Evolutionary conservation across 2,797 vertebrate genomes (phyloP), one percentile per base, ranked within the genome.

Genomic region (Brachyalestes nurse): DNA sequence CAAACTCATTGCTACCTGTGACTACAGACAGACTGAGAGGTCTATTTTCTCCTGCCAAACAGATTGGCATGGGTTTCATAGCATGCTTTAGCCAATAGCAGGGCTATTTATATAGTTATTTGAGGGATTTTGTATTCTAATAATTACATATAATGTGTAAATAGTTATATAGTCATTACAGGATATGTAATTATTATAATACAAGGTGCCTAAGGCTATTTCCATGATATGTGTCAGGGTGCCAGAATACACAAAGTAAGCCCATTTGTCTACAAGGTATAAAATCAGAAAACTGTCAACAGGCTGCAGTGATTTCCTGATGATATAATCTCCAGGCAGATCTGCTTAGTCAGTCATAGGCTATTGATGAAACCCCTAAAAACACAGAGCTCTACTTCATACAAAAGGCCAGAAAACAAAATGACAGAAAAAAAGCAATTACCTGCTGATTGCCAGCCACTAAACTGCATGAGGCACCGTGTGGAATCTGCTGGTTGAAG

Each of bases 401-500:
- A 21, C 38, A 8, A 25, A 75, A 72, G 13, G 64, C 69, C 42
- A 64, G n/a, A 57, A 57, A 28, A 66, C 45, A 16, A 16, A 58
- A 23, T 38, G 14, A 9, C 51, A 49, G 55, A 65, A 72, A 64
- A 40, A 40, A n/a, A 13, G 49, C 28, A 51, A 75, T 77, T 86
- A 89, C 87, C 85, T 85, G 83, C 34, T 80, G 81, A 76, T 72
- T 67, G 72, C 69, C 38, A 3, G 72, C 78, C 23, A 60, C 66
- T 38, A 51, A 80, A 45, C 57, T 42, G 62, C 34, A 17, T 38
- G 60, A 60, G 9, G 40, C 28, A 51, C 45, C 19, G 16, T 64
- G 28, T 53, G 21, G 58, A 40, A 66, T 10, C 70, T 60, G 42
- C 17, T 75, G 45, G 16, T 45, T 53, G 55, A 28, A 69, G 21